phyloP scores from a whole-genome alignment of 2,888 invertebrate genomes.

The Thumatha senex region DNA sequence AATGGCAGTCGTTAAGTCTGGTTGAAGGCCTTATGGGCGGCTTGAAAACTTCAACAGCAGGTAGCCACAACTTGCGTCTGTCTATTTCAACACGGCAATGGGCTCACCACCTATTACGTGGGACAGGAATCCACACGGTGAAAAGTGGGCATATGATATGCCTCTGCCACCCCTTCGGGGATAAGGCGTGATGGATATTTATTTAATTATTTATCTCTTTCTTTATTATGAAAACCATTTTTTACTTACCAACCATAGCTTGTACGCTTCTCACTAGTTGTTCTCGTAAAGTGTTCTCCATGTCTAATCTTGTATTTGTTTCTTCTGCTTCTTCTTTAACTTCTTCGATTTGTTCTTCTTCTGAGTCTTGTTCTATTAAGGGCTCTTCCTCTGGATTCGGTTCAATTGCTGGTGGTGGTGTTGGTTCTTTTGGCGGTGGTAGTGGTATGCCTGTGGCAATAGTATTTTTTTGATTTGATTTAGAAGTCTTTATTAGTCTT shows the following conservation, averaged over 20 bases:
- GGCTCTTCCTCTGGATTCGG: constrained; percentile 18
- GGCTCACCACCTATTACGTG: too few relatives aligned
- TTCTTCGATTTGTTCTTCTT: constrained; percentile 15
- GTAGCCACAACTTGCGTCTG: too few relatives aligned
- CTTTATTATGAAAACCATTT: too few relatives aligned
- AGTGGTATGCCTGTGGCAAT: constrained; percentile 51
- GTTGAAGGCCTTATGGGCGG: too few relatives aligned
- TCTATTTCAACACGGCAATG: too few relatives aligned
- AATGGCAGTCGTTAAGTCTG: too few relatives aligned
- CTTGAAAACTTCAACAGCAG: too few relatives aligned
- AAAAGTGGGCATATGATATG: too few relatives aligned
- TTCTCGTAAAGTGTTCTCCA: constrained; percentile 57
- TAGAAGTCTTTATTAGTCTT: background rate
- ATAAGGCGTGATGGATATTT: too few relatives aligned
- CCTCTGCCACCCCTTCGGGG: too few relatives aligned
- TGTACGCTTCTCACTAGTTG: constrained; percentile 62
- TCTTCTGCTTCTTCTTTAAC: constrained; percentile 30
- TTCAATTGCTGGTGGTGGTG: constrained; percentile 30
- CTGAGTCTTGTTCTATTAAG: constrained; percentile 16
- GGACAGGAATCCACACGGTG: too few relatives aligned
- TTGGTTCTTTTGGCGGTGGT: constrained; percentile 36
- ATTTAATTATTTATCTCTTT: too few relatives aligned
- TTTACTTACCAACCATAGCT: constrained; percentile 70
- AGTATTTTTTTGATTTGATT: background rate
- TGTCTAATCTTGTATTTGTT: constrained; percentile 44